These are phyloP conservation scores for Periplaneta americana DNA, from an alignment of 1,140 invertebrate species.

Conservation along the genomic window DNA sequence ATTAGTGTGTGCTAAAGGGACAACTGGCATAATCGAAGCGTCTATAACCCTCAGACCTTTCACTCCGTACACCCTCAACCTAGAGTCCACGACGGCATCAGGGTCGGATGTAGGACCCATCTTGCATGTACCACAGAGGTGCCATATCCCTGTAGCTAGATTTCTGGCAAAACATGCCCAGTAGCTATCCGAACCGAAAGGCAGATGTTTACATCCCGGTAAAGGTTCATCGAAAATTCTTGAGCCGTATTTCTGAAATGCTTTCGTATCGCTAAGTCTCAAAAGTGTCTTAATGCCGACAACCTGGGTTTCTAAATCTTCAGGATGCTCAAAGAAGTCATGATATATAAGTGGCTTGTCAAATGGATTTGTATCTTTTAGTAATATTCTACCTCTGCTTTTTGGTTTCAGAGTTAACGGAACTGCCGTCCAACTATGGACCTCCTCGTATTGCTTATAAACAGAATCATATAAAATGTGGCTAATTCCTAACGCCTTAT, in stretches of 20 bases:
- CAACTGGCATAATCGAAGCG: conserved; percentile 17
- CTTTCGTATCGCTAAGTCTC: conserved; percentile 19
- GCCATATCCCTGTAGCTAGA: conserved; percentile 57
- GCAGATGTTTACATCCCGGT: conserved; percentile 37
- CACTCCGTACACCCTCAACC: conserved; percentile 21
- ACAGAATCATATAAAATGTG: conserved; percentile 18
- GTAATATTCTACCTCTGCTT: conserved; percentile 35
- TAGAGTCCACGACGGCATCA: conserved; percentile 30
- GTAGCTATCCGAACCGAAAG: conserved; percentile 48
- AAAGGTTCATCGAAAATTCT: conserved; percentile 31
- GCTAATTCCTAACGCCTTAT: conserved; percentile 15
- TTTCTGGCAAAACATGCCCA: conserved; percentile 58
- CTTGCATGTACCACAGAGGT: conserved; percentile 51
- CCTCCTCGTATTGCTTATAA: conserved; percentile 16
- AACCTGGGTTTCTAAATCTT: conserved; percentile 28
- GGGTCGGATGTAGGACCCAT: conserved; percentile 34
- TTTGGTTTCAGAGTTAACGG: conserved; percentile 38
- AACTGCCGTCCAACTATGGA: conserved; percentile 28
- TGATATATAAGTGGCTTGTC: conserved; percentile 50
- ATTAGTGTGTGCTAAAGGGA: conserved; percentile 8
- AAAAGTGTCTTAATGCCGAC: conserved; percentile 22
- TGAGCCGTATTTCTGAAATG: conserved; percentile 29
- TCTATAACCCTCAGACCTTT: no score
- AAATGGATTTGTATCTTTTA: conserved; percentile 41
- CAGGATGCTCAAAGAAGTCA: conserved; percentile 35